Base-by-base conservation (phyloP, 2,888 invertebrate genomes). In the Vandiemenella viatica region DNA sequence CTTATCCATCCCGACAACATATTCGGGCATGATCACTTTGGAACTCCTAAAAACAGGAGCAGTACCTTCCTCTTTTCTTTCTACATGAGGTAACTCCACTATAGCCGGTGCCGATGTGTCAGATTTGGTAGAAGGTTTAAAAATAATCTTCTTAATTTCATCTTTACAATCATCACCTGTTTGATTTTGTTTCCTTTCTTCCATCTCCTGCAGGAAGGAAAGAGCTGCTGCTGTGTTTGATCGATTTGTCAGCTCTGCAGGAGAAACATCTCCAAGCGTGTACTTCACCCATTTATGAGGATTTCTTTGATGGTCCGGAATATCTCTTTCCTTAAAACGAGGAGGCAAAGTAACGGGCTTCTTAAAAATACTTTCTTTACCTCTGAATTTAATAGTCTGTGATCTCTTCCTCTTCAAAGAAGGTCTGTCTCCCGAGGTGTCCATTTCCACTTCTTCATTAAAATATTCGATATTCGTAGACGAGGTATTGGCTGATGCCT, bases 221-320 rank as follows among this genome's bases (percentile, higher is more conserved):
- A 87, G 71, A 0, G 89, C 89, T 37, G 86, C 83, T 42, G 76
- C 75, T 13, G 79, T 77, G 59, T 90, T 90, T 38, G 80, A 79
- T 46, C 73, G 72, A 49, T 89, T 86, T 0, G 87, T 83, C 68
- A 87, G 80, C 59, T 87, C 85, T 15, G 77, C 77, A 50, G 71
- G 73, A 6, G 73, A 72, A 3, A 88, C 86, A 73, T 89, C 85
- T 20, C 77, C 79, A 16, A 91, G 65, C 15, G 80, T 78, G 60
- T 91, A 90, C 60, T 79, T 83, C 10, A 75, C 79, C 84, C 86
- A 90, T 61, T 83, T 86, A 52, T 83, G 76, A 13, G 89, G 90
- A 66, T 88, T 80, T 55, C 75, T 75, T 59, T 80, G 73, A 59
- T 76, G 75, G 54, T 71, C 70, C 17, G 70, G 67, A 41, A 65